Base-by-base conservation (phyloP, 2,888 invertebrate species). In the Cerastis rubricosa region DNA sequence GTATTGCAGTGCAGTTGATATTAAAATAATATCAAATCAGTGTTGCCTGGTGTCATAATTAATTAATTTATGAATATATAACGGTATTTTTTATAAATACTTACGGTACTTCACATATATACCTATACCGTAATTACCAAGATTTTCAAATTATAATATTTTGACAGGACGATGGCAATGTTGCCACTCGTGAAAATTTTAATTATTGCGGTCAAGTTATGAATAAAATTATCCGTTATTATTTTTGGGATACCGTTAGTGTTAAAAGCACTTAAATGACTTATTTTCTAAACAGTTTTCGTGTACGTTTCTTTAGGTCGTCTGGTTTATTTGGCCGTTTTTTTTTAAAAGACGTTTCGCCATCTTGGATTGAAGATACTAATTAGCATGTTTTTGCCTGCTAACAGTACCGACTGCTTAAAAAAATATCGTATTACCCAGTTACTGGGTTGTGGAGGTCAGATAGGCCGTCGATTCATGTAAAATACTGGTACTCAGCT, bases 11-110 rank as follows among this genome's bases (percentile, higher is more conserved):
- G 19, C 5, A 8, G 22, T 67, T n/a, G 11, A 45, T 11, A 29
- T 40, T 43, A 51, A 5, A 43, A 11, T 29, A 72, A 51, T 67
- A 74, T 73, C 1, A 74, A 61, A 51, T 29, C n/a, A 45, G 25
- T 51, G 43, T 43, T 43, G 17, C 2, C 43, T 19, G 49, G 25
- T 17, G 0, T 25, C 17, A n/a, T 19, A 9, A 47, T 47, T 66
- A 6, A 64, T 5, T 54, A 4, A 54, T 4, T 54, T 11, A 54
- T n/a, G 5, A 54, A 5, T 5, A n/a, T n/a, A 12, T n/a, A 12
- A 5, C 54, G 5, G 12, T 54, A 12, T 43, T 25, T 25, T 61
- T 61, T 43, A 5, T 6, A 43, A 29, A 64, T 64, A 45, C 3
- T 12, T 25, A 54, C 12, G 14, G 29, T 29, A 8, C 17, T 29